Conservation (phyloP, 2,888 invertebrate species). For the Deilephila porcellus region DNA sequence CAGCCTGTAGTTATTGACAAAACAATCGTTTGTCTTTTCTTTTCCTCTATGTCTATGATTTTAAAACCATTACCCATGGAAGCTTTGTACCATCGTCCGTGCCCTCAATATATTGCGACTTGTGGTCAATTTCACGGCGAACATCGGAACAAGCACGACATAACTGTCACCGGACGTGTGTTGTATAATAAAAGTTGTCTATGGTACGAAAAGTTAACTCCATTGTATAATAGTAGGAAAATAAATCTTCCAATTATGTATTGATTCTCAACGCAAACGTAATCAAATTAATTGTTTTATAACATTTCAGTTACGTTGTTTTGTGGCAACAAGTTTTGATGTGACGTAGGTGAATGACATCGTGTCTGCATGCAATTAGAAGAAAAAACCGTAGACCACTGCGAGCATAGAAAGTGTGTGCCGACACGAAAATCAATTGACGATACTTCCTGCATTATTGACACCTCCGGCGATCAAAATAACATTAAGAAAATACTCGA, state of each 20-base stretch:
- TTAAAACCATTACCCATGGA: background rate
- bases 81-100: conserved; percentile 9
- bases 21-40: no score
- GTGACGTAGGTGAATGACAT: conserved; percentile 25
- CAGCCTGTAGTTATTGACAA: no score
- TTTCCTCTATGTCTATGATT: background rate
- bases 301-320: background rate
- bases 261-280: background rate
- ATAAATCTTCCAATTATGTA: background rate
- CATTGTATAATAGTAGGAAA: conserved; percentile 7
- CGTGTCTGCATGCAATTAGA: conserved; percentile 26
- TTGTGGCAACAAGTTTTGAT: conserved; percentile 6
- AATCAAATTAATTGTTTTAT: conserved; percentile 15
- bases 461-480: conserved; percentile 68
- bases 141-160: conserved; percentile 28
- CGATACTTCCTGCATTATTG: conserved; percentile 53
- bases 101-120: conserved; percentile 22
- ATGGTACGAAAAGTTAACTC: background rate
- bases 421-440: conserved; percentile 58
- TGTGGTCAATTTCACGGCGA: conserved; percentile 19
- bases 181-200: conserved; percentile 27
- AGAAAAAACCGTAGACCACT: conserved; percentile 10
- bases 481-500: conserved; percentile 57
- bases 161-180: conserved; percentile 28
- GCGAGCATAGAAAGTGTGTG: conserved; percentile 46